A percentile compares a stretch with the other conserved stretches of the same genome.
These are phyloP conservation scores for Lissonota sp. DNA, from an alignment of 2,888 invertebrate species.

Conservation along the genomic window DNA sequence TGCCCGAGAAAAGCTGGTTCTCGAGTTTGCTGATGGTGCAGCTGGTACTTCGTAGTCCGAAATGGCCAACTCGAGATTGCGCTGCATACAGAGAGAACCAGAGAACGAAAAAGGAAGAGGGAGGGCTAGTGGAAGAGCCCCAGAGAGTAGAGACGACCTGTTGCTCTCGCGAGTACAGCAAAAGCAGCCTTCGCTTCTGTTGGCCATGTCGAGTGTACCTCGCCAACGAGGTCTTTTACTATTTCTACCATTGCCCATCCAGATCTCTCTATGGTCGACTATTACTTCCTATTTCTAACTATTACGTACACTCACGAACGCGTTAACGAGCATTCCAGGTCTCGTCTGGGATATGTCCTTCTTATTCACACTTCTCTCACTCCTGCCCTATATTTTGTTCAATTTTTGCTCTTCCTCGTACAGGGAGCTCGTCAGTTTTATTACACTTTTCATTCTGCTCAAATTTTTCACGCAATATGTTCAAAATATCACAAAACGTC, in stretches of 20 bases:
- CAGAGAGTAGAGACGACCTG: conserved; percentile 53
- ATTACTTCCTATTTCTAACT: conserved; percentile 42
- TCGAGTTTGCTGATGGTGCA: conserved; percentile 23
- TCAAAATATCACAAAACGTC: too few relatives aligned
- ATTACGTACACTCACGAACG: conserved; percentile 15
- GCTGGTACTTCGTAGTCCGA: conserved; percentile 33
- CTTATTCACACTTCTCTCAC: not conserved
- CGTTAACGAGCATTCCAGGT: conserved; percentile 51
- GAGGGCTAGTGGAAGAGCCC: conserved; percentile 9
- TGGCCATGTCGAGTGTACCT: conserved; percentile 27
- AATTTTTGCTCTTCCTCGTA: not conserved
- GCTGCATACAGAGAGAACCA: conserved; percentile 18
- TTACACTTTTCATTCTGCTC: not conserved
- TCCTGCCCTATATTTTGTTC: too few relatives aligned
- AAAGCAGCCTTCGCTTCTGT: conserved; percentile 24
- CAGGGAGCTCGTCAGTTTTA: too few relatives aligned
- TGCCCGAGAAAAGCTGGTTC: conserved; percentile 36
- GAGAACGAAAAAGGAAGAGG: conserved; percentile 17
- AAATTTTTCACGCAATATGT: not conserved
- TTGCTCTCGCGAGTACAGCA: conserved; percentile 37
- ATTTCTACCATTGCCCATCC: conserved; percentile 46
- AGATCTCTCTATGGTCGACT: conserved; percentile 27
- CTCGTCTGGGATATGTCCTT: conserved; percentile 13
- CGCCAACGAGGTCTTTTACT: conserved; percentile 53
- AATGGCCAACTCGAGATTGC: conserved; percentile 41